Base-by-base conservation (phyloP, 2,797 vertebrate genomes). In the Smutsia temminckii region DNA sequence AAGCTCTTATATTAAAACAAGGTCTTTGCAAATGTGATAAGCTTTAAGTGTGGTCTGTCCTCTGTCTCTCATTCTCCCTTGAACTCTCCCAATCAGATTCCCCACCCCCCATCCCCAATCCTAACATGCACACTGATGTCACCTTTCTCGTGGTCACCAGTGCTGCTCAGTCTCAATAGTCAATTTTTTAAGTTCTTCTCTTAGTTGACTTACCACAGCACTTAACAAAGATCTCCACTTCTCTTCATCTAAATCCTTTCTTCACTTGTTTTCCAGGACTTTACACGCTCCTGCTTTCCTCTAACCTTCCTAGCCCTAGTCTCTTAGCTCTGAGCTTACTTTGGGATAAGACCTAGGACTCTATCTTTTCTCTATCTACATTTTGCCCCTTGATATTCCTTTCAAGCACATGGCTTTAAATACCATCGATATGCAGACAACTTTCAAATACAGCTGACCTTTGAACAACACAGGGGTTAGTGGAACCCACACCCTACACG, bases 61-160 rank as follows among this genome's bases (percentile, higher is more conserved):
- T 6, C 27, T 42, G 46, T 64, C 46, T 64, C 25, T 66, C 25
- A n/a, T n/a, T 13, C 29, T 85, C 8, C 11, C 1, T 92, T 64
- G 32, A 29, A 57, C 14, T 74, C 14, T 14, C 61, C 3, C 71
- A 57, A 5, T 23, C 37, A n/a, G 21, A 37, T 21, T 63, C 21
- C 29, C 34, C 0, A 2, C 27, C 17, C 34, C 27, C 49, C 27
- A 1, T 3, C 46, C 11, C 3, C 25, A 34, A 2, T 11, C 64
- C 64, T 80, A 90, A 61, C 23, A 72, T 55, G 40, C 72, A 32
- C 17, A 20, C 40, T 20, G 61, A 40, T 11, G 40, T 5, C 61
- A 23, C 25, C 23, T 17, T 5, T 40, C 83, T 32, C 40, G 34
- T 29, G 32, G 5, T 72, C 42, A 49, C 40, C 42, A 32, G 20